Evolutionary conservation across 2,888 invertebrate species (phyloP).

Genomic region (Linnaemya tessellans): DNA sequence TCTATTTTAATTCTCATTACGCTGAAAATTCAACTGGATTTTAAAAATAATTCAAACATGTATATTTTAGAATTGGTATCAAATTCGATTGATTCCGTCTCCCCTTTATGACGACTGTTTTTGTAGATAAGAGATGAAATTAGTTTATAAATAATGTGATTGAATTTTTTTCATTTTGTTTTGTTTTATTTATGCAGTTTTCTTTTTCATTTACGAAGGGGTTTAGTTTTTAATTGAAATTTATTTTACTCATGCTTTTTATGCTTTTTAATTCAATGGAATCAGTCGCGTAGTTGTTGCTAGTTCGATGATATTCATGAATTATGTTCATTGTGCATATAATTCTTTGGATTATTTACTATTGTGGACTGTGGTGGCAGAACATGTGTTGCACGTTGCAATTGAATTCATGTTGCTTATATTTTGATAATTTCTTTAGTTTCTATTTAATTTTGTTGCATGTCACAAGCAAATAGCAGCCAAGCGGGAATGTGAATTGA

Average conservation of each 20-base stretch:
- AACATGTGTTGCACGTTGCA: constrained; percentile 69
- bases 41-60: constrained; percentile 2
- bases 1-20: neutral
- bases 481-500: constrained; percentile 58
- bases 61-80: neutral
- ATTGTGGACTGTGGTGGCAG: constrained; percentile 68
- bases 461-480: constrained; percentile 51
- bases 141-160: constrained; percentile 37
- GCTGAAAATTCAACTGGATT: neutral
- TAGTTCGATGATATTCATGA: constrained; percentile 47
- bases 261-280: constrained; percentile 10
- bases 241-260: constrained; percentile 13
- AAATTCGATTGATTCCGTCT: neutral
- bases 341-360: constrained; percentile 63
- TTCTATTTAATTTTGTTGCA: constrained; percentile 56
- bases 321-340: constrained; percentile 55
- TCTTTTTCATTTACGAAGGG: constrained; percentile 8
- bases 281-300: constrained; percentile 17
- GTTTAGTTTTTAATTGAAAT: constrained; percentile 49
- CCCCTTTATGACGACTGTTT: constrained; percentile 14
- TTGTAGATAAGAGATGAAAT: constrained; percentile 17
- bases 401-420: constrained; percentile 44
- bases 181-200: constrained; percentile 19
- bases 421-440: constrained; percentile 21
- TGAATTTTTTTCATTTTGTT: constrained; percentile 22